Base-by-base conservation (phyloP, 92 coral and sea anemone genomes). In the Desmophyllum pertusum region DNA sequence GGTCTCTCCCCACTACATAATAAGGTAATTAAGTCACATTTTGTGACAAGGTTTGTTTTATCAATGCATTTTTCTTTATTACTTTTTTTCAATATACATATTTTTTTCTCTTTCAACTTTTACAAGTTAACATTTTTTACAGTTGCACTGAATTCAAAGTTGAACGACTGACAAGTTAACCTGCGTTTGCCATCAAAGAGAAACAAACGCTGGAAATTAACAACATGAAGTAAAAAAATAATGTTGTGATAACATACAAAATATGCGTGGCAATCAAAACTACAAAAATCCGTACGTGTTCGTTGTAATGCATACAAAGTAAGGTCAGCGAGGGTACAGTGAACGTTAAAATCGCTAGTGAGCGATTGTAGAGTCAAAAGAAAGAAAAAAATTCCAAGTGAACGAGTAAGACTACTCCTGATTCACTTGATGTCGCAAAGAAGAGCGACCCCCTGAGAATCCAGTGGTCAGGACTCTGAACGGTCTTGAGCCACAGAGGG, bases 401-500 rank as follows among this genome's bases (percentile, higher is more conserved):
- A 35, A 67, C 27, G 8, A 39, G 7, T 31, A 6, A 23, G 9
- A 27, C 55, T 13, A 21, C 50, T 36, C 45, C 19, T 11, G n/a
- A 18, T 46, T 92, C 79, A 94, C 81, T 94, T 94, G 66, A 94
- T 94, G 72, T 94, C 98, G 59, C 98, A 94, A 18, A 94, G 89
- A 27, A 94, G 85, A 10, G 98, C 98, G 13, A 94, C 92, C 98
- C 98, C n/a, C 95, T 83, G 86, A 94, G 91, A 80, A 87, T 94
- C 98, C 98, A 94, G 73, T 94, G 98, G 64, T 94, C 98, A 27
- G 98, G 98, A 65, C 88, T 94, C 81, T 89, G 95, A 18, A 90
- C 89, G 5, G 98, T 94, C 81, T 94, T 94, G 79, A 94, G 98
- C 98, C 98, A 94, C 87, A 94, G 90, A 17, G 98, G 98, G 59